phyloP scores from a whole-genome alignment of 1,140 invertebrate species.

The Harlomillsia oculata region DNA sequence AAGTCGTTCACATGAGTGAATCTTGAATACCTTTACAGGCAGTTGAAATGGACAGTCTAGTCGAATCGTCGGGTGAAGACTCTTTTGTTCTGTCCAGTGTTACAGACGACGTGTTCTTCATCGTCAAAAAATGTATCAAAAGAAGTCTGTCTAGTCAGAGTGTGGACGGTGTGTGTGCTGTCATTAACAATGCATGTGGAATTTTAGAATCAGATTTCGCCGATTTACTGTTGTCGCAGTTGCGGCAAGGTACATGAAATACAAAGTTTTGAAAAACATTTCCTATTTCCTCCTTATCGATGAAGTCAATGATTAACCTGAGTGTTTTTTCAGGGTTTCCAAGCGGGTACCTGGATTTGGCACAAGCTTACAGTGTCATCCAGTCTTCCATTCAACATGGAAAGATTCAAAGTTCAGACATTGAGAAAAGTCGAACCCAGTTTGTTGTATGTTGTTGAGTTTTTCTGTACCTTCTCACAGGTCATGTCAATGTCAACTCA shows the following conservation, averaged over 20 bases:
- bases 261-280: not conserved
- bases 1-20: conserved; percentile 1
- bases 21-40: conserved; percentile 45
- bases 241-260: conserved; percentile 51
- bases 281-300: not conserved
- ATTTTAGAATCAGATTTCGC: conserved; percentile 80
- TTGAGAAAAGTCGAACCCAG: conserved; percentile 58
- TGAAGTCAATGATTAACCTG: not conserved
- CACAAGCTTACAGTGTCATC: conserved; percentile 64
- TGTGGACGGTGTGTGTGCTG: conserved; percentile 90
- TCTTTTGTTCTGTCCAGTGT: conserved; percentile 73
- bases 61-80: conserved; percentile 40
- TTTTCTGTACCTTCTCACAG: not conserved
- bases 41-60: conserved; percentile 68
- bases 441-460: conserved; percentile 53
- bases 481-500: too few species aligned
- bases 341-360: conserved; percentile 70
- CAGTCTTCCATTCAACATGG: conserved; percentile 73
- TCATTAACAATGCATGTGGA: conserved; percentile 85
- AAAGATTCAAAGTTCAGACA: conserved; percentile 66
- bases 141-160: conserved; percentile 79
- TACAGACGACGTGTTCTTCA: conserved; percentile 96
- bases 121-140: conserved; percentile 90
- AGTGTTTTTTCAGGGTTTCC: conserved; percentile 54
- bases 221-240: conserved; percentile 59